A percentile compares a stretch with the other conserved stretches of the same genome.
Evolutionary conservation across 2,888 invertebrate genomes (phyloP).

Genomic region (Netelia fuscicornis): DNA sequence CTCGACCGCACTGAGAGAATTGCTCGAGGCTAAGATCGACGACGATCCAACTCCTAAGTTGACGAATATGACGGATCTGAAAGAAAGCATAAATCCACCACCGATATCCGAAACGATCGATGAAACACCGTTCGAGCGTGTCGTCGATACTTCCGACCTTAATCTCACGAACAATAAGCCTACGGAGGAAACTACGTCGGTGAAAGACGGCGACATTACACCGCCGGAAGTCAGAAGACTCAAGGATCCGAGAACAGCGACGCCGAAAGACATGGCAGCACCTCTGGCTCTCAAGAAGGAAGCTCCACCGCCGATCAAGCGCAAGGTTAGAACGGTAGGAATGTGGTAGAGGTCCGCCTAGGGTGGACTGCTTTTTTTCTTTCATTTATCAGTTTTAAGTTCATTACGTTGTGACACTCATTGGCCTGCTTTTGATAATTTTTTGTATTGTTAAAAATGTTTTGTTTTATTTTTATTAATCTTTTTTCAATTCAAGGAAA

Average conservation of each 20-base stretch:
- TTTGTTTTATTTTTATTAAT: not conserved
- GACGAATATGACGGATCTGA: conserved; percentile 50
- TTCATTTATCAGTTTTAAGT: conserved; percentile 39
- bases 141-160: conserved; percentile 33
- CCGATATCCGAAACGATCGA: conserved; percentile 63
- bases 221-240: conserved; percentile 72
- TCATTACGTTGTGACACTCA: not conserved
- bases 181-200: conserved; percentile 64
- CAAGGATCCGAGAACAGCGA: conserved; percentile 82
- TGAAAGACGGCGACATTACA: conserved; percentile 63
- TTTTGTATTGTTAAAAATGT: conserved; percentile 20
- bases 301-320: conserved; percentile 80
- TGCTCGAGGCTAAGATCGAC: conserved; percentile 81
- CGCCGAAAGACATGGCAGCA: conserved; percentile 80
- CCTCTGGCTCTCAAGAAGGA: conserved; percentile 77
- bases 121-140: conserved; percentile 2
- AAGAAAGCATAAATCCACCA: conserved; percentile 70
- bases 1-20: conserved; percentile 79
- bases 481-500: not conserved
- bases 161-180: conserved; percentile 26
- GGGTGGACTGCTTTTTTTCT: conserved; percentile 68
- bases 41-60: conserved; percentile 71
- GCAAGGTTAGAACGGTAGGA: conserved; percentile 83
- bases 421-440: conserved; percentile 11
- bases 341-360: conserved; percentile 72